Percentiles rank a stretch among this genome's conserved stretches.
phyloP scores from a whole-genome alignment of 2,113 vertebrate genomes.

The Lontra canadensis region DNA sequence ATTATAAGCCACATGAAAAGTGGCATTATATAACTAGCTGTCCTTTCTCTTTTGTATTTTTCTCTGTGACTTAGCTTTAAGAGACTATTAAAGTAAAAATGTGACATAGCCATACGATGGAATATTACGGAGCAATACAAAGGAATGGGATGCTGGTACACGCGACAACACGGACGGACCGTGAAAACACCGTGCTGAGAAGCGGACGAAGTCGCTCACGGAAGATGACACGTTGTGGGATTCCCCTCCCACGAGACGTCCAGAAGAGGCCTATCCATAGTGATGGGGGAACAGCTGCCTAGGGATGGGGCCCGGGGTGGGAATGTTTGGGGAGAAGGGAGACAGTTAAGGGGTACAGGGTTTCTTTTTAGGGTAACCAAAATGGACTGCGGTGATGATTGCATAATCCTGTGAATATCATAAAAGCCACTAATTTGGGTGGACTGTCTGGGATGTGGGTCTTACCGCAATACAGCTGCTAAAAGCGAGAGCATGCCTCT shows the following conservation, averaged over 20 bases:
- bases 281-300: background rate
- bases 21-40: background rate
- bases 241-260: background rate
- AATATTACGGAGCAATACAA: background rate
- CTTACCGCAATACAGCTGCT: background rate
- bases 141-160: background rate
- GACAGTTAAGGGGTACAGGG: rapidly evolving
- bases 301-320: rapidly evolving
- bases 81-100: background rate
- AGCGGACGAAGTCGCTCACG: background rate
- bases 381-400: background rate
- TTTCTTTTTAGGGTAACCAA: background rate
- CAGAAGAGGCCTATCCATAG: rapidly evolving
- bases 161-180: rapidly evolving
- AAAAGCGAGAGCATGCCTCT: background rate
- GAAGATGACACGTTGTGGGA: background rate
- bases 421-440: background rate
- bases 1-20: background rate
- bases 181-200: background rate
- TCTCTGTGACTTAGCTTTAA: background rate
- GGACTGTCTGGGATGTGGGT: background rate
- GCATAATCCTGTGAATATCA: background rate
- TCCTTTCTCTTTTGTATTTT: background rate
- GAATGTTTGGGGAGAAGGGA: background rate
- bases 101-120: background rate